Evolutionary conservation across 2,113 vertebrate genomes (phyloP).

Genomic region (Blennius ocellaris): DNA sequence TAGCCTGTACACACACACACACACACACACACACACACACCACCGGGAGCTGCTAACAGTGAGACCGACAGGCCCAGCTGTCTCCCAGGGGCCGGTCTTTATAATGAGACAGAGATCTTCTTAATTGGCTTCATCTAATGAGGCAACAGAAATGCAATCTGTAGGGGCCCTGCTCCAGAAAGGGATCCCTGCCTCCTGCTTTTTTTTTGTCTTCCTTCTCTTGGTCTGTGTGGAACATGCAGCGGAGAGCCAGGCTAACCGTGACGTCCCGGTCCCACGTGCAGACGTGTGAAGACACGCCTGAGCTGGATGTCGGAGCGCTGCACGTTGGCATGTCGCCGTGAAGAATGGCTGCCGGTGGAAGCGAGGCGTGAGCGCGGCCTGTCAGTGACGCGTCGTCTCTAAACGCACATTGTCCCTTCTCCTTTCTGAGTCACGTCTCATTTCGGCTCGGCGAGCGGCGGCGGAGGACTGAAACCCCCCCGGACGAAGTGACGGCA

Average conservation of each 20-base stretch:
- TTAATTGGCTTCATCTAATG: slow-evolving; percentile 89
- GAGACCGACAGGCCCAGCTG: slow-evolving; percentile 78
- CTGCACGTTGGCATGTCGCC: neutral
- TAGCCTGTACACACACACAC: slow-evolving; percentile 1
- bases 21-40: slow-evolving; percentile 15
- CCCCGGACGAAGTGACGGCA: no score
- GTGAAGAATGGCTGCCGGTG: neutral
- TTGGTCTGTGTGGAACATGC: slow-evolving; percentile 43
- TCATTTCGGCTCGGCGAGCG: slow-evolving; percentile 18
- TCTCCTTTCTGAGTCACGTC: slow-evolving; percentile 30
- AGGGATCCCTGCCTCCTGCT: slow-evolving; percentile 18
- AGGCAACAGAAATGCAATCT: slow-evolving; percentile 85
- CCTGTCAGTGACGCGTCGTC: slow-evolving; percentile 17
- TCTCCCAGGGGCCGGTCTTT: slow-evolving; percentile 76
- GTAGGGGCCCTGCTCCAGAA: slow-evolving; percentile 78
- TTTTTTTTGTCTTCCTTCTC: slow-evolving; percentile 39
- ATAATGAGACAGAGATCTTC: slow-evolving; percentile 87
- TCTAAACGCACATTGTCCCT: slow-evolving; percentile 20
- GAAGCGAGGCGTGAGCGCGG: neutral
- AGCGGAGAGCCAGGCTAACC: slow-evolving; percentile 30
- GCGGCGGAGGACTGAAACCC: slow-evolving; percentile 5
- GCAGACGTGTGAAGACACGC: slow-evolving; percentile 31
- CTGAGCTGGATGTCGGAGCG: neutral
- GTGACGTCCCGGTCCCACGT: slow-evolving; percentile 37
- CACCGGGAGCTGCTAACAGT: slow-evolving; percentile 59